These are phyloP conservation scores for Polydesmus complanatus DNA, from an alignment of 2,888 invertebrate species.

Conservation along the genomic window DNA sequence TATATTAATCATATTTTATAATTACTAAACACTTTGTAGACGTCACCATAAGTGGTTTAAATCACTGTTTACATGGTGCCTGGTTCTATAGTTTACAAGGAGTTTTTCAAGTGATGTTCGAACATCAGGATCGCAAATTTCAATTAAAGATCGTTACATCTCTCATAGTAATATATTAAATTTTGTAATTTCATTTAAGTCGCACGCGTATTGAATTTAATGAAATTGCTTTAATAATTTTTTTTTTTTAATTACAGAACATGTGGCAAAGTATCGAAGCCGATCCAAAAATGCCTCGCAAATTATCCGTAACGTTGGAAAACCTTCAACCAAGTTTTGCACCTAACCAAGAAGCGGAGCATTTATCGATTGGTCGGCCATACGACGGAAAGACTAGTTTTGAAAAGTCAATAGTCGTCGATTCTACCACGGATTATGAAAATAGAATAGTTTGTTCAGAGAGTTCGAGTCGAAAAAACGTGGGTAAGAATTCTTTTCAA, in stretches of 20 bases:
- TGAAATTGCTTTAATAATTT: slow-evolving; percentile 20
- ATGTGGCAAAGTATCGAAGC: slow-evolving; percentile 12
- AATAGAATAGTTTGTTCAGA: not conserved
- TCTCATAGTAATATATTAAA: slow-evolving; percentile 8
- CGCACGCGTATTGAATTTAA: not conserved
- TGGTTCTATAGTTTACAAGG: slow-evolving; percentile 18
- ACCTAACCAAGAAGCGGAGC: not conserved
- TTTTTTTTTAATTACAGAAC: slow-evolving; percentile 10
- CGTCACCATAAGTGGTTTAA: slow-evolving; percentile 9
- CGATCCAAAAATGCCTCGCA: slow-evolving; percentile 11
- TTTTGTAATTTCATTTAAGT: not conserved
- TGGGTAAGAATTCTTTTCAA: not conserved
- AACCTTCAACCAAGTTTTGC: not conserved
- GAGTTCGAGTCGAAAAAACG: not conserved
- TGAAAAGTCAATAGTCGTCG: not conserved
- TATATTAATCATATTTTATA: not conserved
- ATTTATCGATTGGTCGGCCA: not conserved
- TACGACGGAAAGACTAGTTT: not conserved
- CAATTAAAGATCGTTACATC: slow-evolving; percentile 15
- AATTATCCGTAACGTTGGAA: slow-evolving; percentile 9
- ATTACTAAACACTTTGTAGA: slow-evolving; percentile 5
- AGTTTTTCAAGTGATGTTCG: slow-evolving; percentile 15
- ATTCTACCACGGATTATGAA: not conserved
- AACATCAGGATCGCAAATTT: slow-evolving; percentile 11
- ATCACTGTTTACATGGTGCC: slow-evolving; percentile 14